These are phyloP conservation scores for Hydriomena furcata DNA, from an alignment of 2,888 invertebrate genomes.

Conservation along the genomic window DNA sequence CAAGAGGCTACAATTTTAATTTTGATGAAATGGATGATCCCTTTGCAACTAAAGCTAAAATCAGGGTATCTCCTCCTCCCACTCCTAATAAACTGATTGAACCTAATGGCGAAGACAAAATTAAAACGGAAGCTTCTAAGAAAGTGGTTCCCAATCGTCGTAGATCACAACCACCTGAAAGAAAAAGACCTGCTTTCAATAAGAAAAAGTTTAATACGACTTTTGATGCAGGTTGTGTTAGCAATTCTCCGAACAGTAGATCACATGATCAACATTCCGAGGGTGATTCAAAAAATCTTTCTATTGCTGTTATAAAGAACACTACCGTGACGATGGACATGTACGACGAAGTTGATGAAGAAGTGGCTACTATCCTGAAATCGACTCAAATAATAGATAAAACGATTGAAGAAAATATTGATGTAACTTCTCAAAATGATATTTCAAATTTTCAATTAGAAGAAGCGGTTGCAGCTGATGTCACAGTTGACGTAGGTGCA, in stretches of 20 bases:
- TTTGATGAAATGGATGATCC: constrained; percentile 72
- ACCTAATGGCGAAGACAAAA: constrained; percentile 24
- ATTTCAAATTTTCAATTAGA: not conserved
- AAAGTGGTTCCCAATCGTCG: constrained; percentile 48
- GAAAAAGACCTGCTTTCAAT: constrained; percentile 41
- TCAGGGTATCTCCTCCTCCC: constrained; percentile 58
- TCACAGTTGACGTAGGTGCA: constrained; percentile 3
- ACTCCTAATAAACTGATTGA: constrained; percentile 35
- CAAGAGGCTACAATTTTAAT: constrained; percentile 69
- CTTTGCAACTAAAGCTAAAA: constrained; percentile 68
- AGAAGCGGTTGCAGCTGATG: not conserved
- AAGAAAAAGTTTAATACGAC: constrained; percentile 52
- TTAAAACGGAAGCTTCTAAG: constrained; percentile 28
- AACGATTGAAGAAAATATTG: constrained; percentile 2
- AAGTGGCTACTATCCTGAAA: constrained; percentile 4
- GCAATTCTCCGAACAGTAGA: constrained; percentile 14
- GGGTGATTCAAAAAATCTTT: not conserved
- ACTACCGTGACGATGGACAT: not conserved
- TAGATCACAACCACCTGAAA: constrained; percentile 53
- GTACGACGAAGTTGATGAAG: constrained; percentile 1
- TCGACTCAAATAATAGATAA: constrained; percentile 16
- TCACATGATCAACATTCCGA: constrained; percentile 1
- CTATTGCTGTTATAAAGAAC: not conserved
- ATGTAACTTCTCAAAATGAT: not conserved
- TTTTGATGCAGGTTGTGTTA: constrained; percentile 33